Percentiles rank a stretch among this genome's conserved stretches.
Conservation (phyloP, 2,888 invertebrate genomes). For the Drosophila glabriapex region DNA sequence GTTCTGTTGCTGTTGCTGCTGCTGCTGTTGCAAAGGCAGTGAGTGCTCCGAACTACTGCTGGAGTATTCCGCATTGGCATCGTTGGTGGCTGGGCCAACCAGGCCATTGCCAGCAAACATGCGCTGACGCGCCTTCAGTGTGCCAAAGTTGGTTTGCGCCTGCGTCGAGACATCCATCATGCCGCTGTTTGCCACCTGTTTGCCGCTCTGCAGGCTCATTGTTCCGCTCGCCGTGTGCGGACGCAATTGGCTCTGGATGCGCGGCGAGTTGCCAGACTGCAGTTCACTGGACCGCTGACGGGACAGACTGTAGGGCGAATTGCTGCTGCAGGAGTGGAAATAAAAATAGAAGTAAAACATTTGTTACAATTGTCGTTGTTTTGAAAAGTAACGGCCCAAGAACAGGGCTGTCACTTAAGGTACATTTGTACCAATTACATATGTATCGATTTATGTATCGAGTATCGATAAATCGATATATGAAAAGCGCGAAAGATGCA, state of each 20-base stretch:
- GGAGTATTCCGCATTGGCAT: constrained; percentile 82
- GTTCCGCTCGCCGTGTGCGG: constrained; percentile 63
- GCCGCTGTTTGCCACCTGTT: constrained; percentile 29
- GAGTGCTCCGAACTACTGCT: constrained; percentile 88
- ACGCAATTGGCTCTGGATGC: constrained; percentile 41
- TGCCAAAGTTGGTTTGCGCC: constrained; percentile 61
- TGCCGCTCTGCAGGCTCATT: constrained; percentile 34
- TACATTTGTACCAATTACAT: background rate
- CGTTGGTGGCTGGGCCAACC: constrained; percentile 3
- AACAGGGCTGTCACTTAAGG: background rate
- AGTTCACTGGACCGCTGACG: constrained; percentile 86
- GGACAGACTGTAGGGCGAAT: constrained; percentile 86
- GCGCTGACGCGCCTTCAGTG: constrained; percentile 72
- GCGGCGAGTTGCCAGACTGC: constrained; percentile 42
- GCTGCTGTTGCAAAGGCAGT: constrained; percentile 79
- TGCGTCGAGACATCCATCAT: constrained; percentile 68
- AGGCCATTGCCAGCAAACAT: constrained; percentile 85
- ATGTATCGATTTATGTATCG: too few species aligned
- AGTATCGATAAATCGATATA: background rate
- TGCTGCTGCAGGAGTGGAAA: constrained; percentile 47
- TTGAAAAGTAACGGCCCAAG: background rate
- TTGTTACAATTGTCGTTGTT: background rate
- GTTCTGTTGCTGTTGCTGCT: constrained; percentile 43
- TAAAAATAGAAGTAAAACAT: background rate
- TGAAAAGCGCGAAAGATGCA: background rate